phyloP scores from a whole-genome alignment of 35 echinoderm and acorn worm genomes.

The Holothuria glaberrima region DNA sequence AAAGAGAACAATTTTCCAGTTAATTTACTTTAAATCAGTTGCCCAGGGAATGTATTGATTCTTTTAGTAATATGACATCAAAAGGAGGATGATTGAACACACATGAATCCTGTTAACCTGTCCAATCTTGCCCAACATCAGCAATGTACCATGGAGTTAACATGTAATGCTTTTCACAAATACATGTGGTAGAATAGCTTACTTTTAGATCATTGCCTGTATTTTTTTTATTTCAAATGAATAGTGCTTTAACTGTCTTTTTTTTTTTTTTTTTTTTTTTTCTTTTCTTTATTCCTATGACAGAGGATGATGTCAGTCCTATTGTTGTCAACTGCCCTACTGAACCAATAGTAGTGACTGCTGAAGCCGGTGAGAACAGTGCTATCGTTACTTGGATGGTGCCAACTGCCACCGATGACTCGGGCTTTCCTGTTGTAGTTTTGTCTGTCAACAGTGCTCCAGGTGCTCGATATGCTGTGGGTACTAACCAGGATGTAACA shows the following conservation, averaged over 20 bases:
- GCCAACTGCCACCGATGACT: constrained; percentile 83
- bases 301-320: constrained; percentile 47
- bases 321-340: constrained; percentile 65
- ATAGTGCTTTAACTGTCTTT: too few species aligned
- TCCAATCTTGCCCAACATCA: too few species aligned
- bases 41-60: too few species aligned
- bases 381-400: constrained; percentile 68
- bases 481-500: constrained; percentile 33
- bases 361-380: not conserved
- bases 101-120: too few species aligned
- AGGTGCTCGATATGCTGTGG: constrained; percentile 39
- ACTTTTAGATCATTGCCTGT: not conserved
- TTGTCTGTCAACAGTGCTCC: constrained; percentile 54
- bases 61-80: too few species aligned
- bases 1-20: too few species aligned
- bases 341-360: constrained; percentile 13
- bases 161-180: too few species aligned
- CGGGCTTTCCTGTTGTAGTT: constrained; percentile 32
- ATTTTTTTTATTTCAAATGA: not conserved
- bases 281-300: not conserved
- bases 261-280: too few species aligned
- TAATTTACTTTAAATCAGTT: too few species aligned
- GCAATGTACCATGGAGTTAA: too few species aligned
- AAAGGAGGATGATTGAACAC: too few species aligned
- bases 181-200: too few species aligned